Base-by-base conservation (phyloP, 2,113 vertebrate species). In the Mirza zaza region DNA sequence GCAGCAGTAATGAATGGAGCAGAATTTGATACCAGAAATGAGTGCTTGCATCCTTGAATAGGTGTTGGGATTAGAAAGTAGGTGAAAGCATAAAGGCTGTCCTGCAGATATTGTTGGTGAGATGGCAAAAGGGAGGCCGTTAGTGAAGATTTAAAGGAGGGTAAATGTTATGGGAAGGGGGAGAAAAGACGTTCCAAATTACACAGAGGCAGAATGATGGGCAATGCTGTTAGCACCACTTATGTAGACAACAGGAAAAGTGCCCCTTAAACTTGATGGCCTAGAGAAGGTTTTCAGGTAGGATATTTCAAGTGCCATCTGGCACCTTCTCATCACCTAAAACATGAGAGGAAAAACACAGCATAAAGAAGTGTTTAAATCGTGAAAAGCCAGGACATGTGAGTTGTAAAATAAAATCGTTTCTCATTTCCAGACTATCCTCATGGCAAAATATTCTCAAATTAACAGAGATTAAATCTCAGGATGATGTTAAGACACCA, bases 341-440 rank as follows among this genome's bases (percentile, higher is more conserved):
- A 88, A 88, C 81, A 57, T 76, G 39, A 91, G 79, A 73, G 42
- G 25, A 84, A n/a, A 92, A 36, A 75, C 6, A 27, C 0, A 6
- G 4, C 20, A 59, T 65, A 82, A 65, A 85, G 50, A 84, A 67
- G 50, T 9, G 8, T 89, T 94, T 77, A 86, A 90, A 82, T 17
- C 89, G 21, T 59, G 85, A 80, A 91, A 63, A 63, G 14, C 9
- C 13, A 81, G 32, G 32, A 20, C 5, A 75, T 32, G 13, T 57
- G 6, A 4, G 25, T 9, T 81, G 15, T 91, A 76, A 91, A 91
- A 88, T 57, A 70, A 91, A 93, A 86, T 9, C 75, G 5, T 63
- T 65, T 45, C 91, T 94, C n/a, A 48, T 81, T 88, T 95, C 12
- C 18, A 94, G 10, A 21, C 52, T 55, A 52, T 65, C 59, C 39